A percentile compares a stretch with the other conserved stretches of the same genome.
These are phyloP conservation scores for Cichladusa arquata DNA, from an alignment of 2,113 vertebrate species.

Conservation along the genomic window DNA sequence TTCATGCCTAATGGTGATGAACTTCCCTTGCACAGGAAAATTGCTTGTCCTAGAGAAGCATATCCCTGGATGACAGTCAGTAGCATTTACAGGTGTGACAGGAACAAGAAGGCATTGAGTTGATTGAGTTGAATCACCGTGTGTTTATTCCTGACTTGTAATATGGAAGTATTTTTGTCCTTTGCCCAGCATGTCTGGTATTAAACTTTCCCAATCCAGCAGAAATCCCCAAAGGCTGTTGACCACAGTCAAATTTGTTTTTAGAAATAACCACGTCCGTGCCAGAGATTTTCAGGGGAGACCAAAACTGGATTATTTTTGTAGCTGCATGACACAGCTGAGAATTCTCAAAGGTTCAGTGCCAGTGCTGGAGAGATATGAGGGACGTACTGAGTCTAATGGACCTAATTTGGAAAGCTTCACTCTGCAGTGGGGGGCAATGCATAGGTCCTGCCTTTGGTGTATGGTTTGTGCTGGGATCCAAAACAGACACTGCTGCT, in stretches of 20 bases:
- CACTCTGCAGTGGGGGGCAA: not conserved
- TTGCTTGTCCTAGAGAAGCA: not conserved
- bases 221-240: not conserved
- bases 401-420: not conserved
- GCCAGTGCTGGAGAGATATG: not conserved
- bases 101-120: not conserved
- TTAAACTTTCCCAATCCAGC: not conserved
- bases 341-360: constrained; percentile 13
- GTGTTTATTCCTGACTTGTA: not conserved
- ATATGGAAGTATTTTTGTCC: not conserved
- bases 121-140: not conserved
- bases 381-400: not conserved
- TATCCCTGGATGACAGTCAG: not conserved
- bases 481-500: not conserved
- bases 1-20: not conserved
- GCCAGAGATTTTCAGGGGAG: not conserved
- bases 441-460: not conserved
- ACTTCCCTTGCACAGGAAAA: not conserved
- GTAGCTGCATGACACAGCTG: not conserved
- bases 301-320: not conserved
- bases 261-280: not conserved
- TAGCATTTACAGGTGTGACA: not conserved
- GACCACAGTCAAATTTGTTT: not conserved
- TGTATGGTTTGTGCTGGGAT: not conserved
- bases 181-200: not conserved